Evolutionary conservation across 2,797 vertebrate species (phyloP).

Genomic region (Lepilemur septentrionalis): DNA sequence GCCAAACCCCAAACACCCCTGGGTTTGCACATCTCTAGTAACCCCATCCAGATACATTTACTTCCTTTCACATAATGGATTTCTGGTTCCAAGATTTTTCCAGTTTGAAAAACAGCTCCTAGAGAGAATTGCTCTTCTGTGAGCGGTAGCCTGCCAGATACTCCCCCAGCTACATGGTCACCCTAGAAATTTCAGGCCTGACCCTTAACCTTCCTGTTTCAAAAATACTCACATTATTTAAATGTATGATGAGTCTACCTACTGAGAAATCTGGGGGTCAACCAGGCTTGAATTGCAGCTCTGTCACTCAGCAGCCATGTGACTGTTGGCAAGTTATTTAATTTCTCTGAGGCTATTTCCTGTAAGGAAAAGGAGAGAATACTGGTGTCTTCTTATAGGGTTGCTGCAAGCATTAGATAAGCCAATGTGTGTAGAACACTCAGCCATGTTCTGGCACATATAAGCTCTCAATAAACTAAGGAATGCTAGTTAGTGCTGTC

Average conservation of each 20-base stretch:
- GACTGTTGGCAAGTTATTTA: neutral
- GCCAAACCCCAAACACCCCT: conserved; percentile 64
- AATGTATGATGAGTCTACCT: neutral
- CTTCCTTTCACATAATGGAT: conserved; percentile 59
- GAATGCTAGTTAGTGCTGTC: neutral
- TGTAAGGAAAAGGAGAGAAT: neutral
- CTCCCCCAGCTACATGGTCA: neutral
- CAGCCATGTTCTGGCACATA: neutral
- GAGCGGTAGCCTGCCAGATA: neutral
- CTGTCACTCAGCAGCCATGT: neutral
- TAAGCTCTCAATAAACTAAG: neutral
- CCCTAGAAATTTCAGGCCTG: conserved; percentile 12
- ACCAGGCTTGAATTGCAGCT: neutral
- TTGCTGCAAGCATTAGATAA: neutral
- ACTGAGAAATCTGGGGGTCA: neutral
- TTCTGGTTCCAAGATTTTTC: conserved; percentile 59
- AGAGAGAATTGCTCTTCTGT: conserved; percentile 1
- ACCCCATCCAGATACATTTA: conserved; percentile 65
- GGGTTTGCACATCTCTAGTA: conserved; percentile 56
- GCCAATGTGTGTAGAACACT: neutral
- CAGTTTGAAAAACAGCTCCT: conserved; percentile 51
- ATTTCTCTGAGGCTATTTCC: neutral
- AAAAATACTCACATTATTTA: conserved; percentile 14
- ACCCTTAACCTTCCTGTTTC: neutral
- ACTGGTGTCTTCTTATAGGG: neutral